A percentile compares a stretch with the other conserved stretches of the same genome.
These are phyloP conservation scores for Acanthopleura granulata DNA, from an alignment of 2,888 invertebrate species.

Conservation along the genomic window DNA sequence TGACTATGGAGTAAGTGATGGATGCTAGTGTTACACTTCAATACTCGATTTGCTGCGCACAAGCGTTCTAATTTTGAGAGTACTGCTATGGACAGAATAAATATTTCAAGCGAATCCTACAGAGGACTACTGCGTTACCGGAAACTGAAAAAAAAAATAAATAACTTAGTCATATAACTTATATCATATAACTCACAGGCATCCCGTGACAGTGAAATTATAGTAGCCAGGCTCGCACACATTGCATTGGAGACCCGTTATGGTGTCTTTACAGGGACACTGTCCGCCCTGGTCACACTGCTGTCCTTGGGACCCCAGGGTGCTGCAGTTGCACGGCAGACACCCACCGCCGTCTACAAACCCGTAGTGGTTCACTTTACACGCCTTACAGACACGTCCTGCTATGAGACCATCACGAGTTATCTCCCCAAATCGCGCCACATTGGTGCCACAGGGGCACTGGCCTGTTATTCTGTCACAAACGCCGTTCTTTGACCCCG, in stretches of 20 bases:
- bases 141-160: no score
- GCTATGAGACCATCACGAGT: slow-evolving; percentile 21
- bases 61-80: no score
- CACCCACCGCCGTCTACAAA: slow-evolving; percentile 29
- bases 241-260: slow-evolving; percentile 33
- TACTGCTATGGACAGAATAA: no score
- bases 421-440: slow-evolving; percentile 33
- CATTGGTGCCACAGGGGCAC: slow-evolving; percentile 79
- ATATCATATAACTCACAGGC: slow-evolving; percentile 23
- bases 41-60: no score
- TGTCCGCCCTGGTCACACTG: slow-evolving; percentile 40
- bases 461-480: slow-evolving; percentile 79
- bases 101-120: no score
- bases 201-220: slow-evolving; percentile 82
- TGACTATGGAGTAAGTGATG: no score
- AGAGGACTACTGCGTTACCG: no score
- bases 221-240: slow-evolving; percentile 30
- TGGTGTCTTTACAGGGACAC: slow-evolving; percentile 34
- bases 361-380: slow-evolving; percentile 40
- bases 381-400: slow-evolving; percentile 39
- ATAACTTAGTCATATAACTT: no score
- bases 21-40: no score
- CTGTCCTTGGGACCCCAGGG: slow-evolving; percentile 24
- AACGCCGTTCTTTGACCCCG: slow-evolving; percentile 73
- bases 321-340: slow-evolving; percentile 35